Base-by-base conservation (phyloP, 2,888 invertebrate genomes). In the Brenthis hecate region DNA sequence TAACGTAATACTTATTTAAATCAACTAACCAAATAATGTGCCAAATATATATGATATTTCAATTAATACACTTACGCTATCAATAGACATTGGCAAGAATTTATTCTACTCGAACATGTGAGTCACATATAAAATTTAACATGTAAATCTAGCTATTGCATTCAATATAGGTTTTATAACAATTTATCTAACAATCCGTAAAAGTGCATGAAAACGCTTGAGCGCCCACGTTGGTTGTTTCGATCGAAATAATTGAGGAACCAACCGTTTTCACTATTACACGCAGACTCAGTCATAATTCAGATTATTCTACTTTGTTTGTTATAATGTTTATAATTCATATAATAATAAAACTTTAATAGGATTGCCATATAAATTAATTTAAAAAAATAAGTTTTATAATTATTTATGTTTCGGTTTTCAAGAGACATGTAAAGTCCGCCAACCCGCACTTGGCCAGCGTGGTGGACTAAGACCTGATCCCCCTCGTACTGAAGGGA, bases 221-320 rank as follows among this genome's bases (percentile, higher is more conserved):
- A 63, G 28, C 53, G 69, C 60, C 50, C 61, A 64, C 67, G 53
- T 65, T 32, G 28, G 54, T 54, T 23, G 58, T 58, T 63, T 56
- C 56, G 60, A 56, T 56, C 48, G 67, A 67, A 70, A 67, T 70
- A 67, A 65, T 68, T 61, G 60, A 19, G 64, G 64, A 70, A 64
- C 63, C 8, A 23, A 53, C 60, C 14, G 51, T 68, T 68, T 65
- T 68, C 53, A 68, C 36, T 66, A 47, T 60, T 55, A 67, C 64
- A 70, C 63, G 43, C 60, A 65, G 53, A 53, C 60, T 11, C 14
- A 50, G 43, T 36, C n/a, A 14, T 53, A 54, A 43, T 62, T 53
- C 13, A 53, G 23, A 32, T 51, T 48, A 62, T 28, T 28, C 4
- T 57, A 57, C 1, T 19, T 16, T 16, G 1, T n/a, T n/a, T 13